Evolutionary conservation across 2,113 vertebrate genomes (phyloP).

Genomic region (Poeciliopsis turrubarensis): DNA sequence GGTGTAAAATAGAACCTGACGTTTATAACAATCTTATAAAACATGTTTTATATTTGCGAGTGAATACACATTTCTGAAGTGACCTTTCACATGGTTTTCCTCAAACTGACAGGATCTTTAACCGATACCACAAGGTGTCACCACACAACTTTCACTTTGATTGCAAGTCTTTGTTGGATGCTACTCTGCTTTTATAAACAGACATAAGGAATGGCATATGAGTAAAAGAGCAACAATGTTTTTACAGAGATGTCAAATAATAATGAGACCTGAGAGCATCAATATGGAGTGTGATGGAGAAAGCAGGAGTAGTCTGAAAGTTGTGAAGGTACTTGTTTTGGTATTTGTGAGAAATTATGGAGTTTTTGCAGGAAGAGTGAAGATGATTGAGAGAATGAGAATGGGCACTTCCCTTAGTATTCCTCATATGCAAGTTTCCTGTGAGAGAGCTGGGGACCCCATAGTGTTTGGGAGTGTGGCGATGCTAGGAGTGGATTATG

Average conservation of each 20-base stretch:
- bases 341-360: slow-evolving; percentile 1
- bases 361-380: slow-evolving; percentile 11
- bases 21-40: neutral
- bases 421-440: slow-evolving; percentile 1
- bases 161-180: slow-evolving; percentile 1
- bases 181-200: slow-evolving; percentile 15
- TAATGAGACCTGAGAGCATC: slow-evolving; percentile 38
- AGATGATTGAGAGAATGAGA: slow-evolving; percentile 2
- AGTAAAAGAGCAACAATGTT: neutral
- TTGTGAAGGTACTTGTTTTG: slow-evolving; percentile 20
- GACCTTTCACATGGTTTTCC: neutral
- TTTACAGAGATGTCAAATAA: slow-evolving; percentile 10
- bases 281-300: neutral
- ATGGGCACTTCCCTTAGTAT: slow-evolving; percentile 22
- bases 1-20: neutral
- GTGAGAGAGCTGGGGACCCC: neutral
- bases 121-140: neutral
- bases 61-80: neutral
- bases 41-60: neutral
- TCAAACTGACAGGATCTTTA: slow-evolving; percentile 5
- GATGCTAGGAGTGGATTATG: slow-evolving; percentile 84
- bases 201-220: neutral
- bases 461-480: neutral
- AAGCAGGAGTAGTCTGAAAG: slow-evolving; percentile 10
- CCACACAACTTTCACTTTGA: neutral